Evolutionary conservation across 2,888 invertebrate genomes (phyloP).

Genomic region (Cyrtodaria siliqua): DNA sequence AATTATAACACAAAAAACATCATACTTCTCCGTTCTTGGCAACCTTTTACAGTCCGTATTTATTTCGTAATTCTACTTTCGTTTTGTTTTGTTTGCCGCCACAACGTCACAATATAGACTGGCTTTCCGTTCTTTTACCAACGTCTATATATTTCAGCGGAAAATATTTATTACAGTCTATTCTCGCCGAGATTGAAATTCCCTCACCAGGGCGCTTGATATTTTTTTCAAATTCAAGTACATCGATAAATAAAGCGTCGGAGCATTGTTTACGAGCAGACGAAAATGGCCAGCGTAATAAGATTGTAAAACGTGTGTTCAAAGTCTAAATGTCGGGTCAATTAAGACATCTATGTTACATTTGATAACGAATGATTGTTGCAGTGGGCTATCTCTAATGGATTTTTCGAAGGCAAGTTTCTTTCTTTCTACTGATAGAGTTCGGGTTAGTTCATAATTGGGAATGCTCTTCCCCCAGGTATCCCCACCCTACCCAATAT

Average conservation of each 20-base stretch:
- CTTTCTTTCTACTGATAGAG: slow-evolving; percentile 21
- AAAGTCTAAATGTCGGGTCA: slow-evolving; percentile 17
- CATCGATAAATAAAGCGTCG: neutral
- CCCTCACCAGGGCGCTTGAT: too few relatives aligned
- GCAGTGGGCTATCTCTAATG: slow-evolving; percentile 27
- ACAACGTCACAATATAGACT: slow-evolving; percentile 24
- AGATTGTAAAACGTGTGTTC: neutral
- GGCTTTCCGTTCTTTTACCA: neutral
- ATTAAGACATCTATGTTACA: slow-evolving; percentile 15
- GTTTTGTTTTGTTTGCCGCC: slow-evolving; percentile 11
- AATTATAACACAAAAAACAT: too few relatives aligned
- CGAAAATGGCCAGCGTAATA: neutral
- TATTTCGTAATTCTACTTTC: too few relatives aligned
- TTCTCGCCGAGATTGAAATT: too few relatives aligned
- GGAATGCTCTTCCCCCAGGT: too few relatives aligned
- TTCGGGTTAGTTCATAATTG: too few relatives aligned
- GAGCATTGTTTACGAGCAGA: slow-evolving; percentile 3
- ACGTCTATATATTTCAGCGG: neutral
- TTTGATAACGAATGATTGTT: slow-evolving; percentile 33
- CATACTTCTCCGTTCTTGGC: too few relatives aligned
- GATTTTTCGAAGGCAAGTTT: slow-evolving; percentile 43
- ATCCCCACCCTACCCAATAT: too few relatives aligned
- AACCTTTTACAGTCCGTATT: too few relatives aligned
- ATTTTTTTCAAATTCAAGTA: neutral
- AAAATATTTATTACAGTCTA: neutral